Evolutionary conservation across 2,797 vertebrate species (phyloP), one percentile per base, ranked within the genome.

Genomic region (Telmatherina bonti): DNA sequence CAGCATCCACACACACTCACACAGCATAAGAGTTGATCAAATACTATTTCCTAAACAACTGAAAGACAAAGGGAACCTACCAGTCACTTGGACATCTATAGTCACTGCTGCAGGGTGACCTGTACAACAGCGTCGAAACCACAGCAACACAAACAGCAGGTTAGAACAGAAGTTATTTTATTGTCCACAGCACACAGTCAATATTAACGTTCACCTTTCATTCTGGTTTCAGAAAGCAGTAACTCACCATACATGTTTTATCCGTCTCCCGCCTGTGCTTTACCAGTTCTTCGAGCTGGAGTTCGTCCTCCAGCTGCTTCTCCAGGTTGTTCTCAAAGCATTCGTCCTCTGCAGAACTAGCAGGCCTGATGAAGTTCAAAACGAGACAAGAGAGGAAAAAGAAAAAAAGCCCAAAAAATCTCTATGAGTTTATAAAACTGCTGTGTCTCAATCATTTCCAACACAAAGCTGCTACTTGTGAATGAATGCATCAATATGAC

Each of bases 21-120:
- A 12, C 18, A 13, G 13, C 54, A 27, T 5, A 27, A 33, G 24
- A 24, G 55, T 13, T 24, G 0, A 3, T 54, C 7, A 22, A 18
- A 22, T 20, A 56, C 51, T 38, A 24, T 27, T 35, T 7, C 41
- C n/a, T 18, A 27, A 56, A 22, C 13, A 41, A 51, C 43, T 38
- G 13, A 47, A 18, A 55, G 16, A 54, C 51, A 43, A 20, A 67
- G 33, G 29, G 30, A 61, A 96, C 96, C 95, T 94, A 97, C 96
- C 95, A 94, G 90, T 94, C 88, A 93, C 90, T 86, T 91, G 91
- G 88, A 91, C 84, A 54, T 91, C 89, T 90, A 84, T 87, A 85
- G 91, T 97, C 95, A 98, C 92, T 96, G 96, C 95, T 97, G 96
- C 94, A 98, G 95, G 86, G 96, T 96, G 94, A 98, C 96, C 97